Percentiles rank a stretch among this genome's conserved stretches.
These are phyloP conservation scores for Alviniconcha marisindica DNA, from an alignment of 1,140 invertebrate species.

Conservation along the genomic window DNA sequence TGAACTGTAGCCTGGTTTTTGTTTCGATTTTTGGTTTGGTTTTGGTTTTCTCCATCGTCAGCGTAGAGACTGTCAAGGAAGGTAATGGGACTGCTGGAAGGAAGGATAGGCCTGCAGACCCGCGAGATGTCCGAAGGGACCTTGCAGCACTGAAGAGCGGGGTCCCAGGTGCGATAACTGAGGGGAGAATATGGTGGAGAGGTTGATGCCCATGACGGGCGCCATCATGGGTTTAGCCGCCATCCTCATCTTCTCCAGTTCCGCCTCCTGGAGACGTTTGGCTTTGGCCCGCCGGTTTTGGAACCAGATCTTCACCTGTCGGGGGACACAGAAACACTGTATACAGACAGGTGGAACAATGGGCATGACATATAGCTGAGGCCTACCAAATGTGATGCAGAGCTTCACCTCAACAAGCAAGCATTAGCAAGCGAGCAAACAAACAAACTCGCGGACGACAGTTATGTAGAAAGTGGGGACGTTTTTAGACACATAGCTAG, in stretches of 20 bases:
- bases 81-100: slow-evolving; percentile 37
- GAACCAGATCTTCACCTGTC: slow-evolving; percentile 92
- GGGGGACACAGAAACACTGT: neutral
- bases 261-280: slow-evolving; percentile 95
- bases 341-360: no score
- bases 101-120: slow-evolving; percentile 8
- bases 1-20: no score
- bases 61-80: neutral
- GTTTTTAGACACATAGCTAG: no score
- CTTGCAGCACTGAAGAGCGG: slow-evolving; percentile 20
- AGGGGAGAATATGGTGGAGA: slow-evolving; percentile 56
- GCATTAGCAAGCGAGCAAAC: no score
- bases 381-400: no score
- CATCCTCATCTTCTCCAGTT: slow-evolving; percentile 81
- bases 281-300: slow-evolving; percentile 97
- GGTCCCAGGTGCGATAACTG: slow-evolving; percentile 39
- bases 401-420: no score
- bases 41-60: no score
- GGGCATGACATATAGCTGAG: no score
- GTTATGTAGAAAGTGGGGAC: no score
- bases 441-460: no score
- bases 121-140: slow-evolving; percentile 37
- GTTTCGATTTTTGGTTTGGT: no score
- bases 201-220: slow-evolving; percentile 71
- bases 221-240: slow-evolving; percentile 77